Evolutionary conservation across 2,113 vertebrate genomes (phyloP).

Genomic region (Ibidorhyncha struthersii): DNA sequence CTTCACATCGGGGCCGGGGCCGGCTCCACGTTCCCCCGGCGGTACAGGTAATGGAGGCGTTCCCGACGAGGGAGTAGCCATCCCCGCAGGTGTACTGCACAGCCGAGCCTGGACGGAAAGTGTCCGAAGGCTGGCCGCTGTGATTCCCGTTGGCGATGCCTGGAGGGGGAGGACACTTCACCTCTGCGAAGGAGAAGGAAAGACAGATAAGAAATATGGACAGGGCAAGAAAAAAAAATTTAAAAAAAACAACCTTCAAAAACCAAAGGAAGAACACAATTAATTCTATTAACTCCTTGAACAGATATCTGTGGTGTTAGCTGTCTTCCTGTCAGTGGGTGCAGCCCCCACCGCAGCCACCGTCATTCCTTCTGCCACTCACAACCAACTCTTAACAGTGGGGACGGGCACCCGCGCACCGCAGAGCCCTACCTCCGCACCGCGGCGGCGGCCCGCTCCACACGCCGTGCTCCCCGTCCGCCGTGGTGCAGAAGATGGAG

Average conservation of each 20-base stretch:
- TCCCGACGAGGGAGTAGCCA: neutral
- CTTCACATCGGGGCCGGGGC: conserved; percentile 60
- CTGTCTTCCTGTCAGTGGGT: fast-evolving
- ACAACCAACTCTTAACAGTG: fast-evolving
- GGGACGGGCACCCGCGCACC: neutral
- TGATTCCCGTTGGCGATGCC: conserved; percentile 23
- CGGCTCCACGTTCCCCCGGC: conserved; percentile 20
- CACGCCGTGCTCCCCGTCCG: neutral
- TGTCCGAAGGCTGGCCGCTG: neutral
- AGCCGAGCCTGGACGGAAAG: fast-evolving
- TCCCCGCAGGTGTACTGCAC: neutral
- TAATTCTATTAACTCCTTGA: too few relatives aligned
- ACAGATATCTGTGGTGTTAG: neutral
- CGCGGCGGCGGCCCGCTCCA: conserved; percentile 27
- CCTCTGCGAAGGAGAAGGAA: neutral
- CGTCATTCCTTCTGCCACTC: neutral
- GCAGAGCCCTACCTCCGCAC: conserved; percentile 11
- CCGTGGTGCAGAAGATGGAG: conserved; percentile 44
- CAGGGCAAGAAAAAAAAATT: neutral
- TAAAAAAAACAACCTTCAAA: neutral
- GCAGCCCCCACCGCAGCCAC: fast-evolving
- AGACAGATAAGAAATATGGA: neutral
- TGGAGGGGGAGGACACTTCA: neutral
- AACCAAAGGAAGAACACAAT: neutral
- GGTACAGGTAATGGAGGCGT: neutral